A percentile compares a stretch with the other conserved stretches of the same genome.
These are phyloP conservation scores for Drosophila macrothrix DNA, from an alignment of 2,888 invertebrate species.

Conservation along the genomic window DNA sequence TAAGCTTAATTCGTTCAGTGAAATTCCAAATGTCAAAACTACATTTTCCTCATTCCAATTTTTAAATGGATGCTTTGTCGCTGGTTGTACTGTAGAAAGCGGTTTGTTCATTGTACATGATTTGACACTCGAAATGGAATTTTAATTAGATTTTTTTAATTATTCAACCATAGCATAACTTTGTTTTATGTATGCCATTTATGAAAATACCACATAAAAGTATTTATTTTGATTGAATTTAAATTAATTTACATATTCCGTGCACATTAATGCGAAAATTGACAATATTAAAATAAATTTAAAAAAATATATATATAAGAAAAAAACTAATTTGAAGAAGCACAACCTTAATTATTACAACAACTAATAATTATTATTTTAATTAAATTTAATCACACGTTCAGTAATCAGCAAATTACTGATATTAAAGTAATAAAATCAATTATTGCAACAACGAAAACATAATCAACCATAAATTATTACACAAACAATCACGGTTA, in stretches of 20 bases:
- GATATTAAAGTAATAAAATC: background rate
- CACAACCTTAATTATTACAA: background rate
- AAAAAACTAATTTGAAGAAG: background rate
- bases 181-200: constrained; percentile 19
- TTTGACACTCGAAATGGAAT: constrained; percentile 51
- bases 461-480: background rate
- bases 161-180: background rate
- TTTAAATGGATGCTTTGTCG: background rate
- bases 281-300: constrained; percentile 1
- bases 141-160: constrained; percentile 63
- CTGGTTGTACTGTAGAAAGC: background rate
- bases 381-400: background rate
- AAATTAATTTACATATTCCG: constrained; percentile 28
- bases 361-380: background rate
- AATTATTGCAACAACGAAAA: background rate
- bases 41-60: background rate
- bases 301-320: background rate
- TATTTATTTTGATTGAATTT: constrained; percentile 65
- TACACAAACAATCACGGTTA: background rate
- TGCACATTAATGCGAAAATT: constrained; percentile 3
- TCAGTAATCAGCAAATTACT: background rate
- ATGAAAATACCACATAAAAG: constrained; percentile 40
- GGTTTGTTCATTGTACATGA: background rate
- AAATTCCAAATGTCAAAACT: background rate
- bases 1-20: background rate